Conservation (phyloP, 2,113 vertebrate species). For the Anarrhichthys ocellatus region DNA sequence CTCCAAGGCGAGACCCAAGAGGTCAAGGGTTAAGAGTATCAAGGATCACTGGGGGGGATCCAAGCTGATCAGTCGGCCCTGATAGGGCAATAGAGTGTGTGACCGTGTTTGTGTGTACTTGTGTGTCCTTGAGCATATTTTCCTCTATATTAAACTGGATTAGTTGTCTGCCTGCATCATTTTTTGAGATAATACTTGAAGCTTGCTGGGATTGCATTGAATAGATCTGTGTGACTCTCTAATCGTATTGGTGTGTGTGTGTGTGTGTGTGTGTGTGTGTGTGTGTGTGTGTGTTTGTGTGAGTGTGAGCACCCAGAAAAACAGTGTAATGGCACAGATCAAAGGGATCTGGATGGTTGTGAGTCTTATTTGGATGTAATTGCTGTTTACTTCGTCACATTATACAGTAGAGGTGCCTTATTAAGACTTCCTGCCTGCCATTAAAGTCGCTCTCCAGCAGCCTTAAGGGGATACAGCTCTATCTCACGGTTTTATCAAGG, state of each 20-base stretch:
- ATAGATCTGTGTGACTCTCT: constrained; percentile 69
- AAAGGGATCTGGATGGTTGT: constrained; percentile 66
- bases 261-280: constrained; percentile 10
- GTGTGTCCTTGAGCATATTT: constrained; percentile 65
- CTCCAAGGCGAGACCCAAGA: constrained; percentile 4
- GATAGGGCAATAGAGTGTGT: not conserved
- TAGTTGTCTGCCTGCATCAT: constrained; percentile 70
- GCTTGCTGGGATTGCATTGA: constrained; percentile 68
- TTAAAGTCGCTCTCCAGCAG: constrained; percentile 48
- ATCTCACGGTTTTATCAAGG: constrained; percentile 64
- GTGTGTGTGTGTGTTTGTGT: constrained; percentile 21
- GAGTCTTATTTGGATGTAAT: constrained; percentile 75
- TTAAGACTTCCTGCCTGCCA: constrained; percentile 69
- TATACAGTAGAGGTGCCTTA: constrained; percentile 76
- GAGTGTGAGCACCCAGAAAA: constrained; percentile 37
- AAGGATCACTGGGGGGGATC: not conserved
- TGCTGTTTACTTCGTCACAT: constrained; percentile 80
- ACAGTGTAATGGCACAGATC: constrained; percentile 65
- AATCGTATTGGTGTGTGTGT: constrained; percentile 63
- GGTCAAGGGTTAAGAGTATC: constrained; percentile 46
- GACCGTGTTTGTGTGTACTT: not conserved
- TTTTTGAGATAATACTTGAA: constrained; percentile 71
- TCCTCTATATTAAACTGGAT: constrained; percentile 73
- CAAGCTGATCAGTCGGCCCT: not conserved
- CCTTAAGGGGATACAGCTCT: constrained; percentile 47